Evolutionary conservation across 2,797 vertebrate species (phyloP), one percentile per base, ranked within the genome.

Genomic region (Threskiornis aethiopicus): DNA sequence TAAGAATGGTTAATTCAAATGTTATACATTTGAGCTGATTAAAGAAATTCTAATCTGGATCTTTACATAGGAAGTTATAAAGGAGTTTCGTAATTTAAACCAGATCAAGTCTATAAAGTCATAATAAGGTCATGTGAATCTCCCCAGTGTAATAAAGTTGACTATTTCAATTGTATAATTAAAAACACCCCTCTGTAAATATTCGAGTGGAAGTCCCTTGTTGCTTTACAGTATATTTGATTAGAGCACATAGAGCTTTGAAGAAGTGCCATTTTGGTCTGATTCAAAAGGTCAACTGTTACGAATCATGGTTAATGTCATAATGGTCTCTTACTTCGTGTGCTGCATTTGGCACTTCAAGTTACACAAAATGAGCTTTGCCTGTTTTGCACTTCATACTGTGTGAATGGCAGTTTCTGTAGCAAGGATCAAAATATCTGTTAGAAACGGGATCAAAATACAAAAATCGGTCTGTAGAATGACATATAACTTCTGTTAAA

Each of bases 51-150:
- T 92, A 67, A 92, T 89, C 89, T 95, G 82, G 29, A 87, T 92
- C 79, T 81, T 78, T 84, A 81, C 61, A 49, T 88, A 78, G 84
- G 69, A 94, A 80, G 67, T 79, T 91, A 46, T 52, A 85, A 93
- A 96, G 78, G 33, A 75, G 76, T 92, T 93, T 81, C 61, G 81
- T 89, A 91, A 96, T 93, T 94, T 89, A 94, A 96, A 92, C 79
- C 87, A 95, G 81, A 93, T 94, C 57, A 84, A 90, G 87, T 85
- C 69, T 92, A 64, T 93, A 71, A 93, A 94, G 57, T 93, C 54
- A 67, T 71, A 89, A 91, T 88, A 94, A 89, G 84, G 76, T 95
- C 84, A 71, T 78, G 79, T 51, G 93, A 86, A 84, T 89, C 84
- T 94, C 76, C 16, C 82, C 14, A 41, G 52, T 51, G 71, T 67